Conservation (phyloP, 1,140 invertebrate genomes). For the Pseudoatta argentina region DNA sequence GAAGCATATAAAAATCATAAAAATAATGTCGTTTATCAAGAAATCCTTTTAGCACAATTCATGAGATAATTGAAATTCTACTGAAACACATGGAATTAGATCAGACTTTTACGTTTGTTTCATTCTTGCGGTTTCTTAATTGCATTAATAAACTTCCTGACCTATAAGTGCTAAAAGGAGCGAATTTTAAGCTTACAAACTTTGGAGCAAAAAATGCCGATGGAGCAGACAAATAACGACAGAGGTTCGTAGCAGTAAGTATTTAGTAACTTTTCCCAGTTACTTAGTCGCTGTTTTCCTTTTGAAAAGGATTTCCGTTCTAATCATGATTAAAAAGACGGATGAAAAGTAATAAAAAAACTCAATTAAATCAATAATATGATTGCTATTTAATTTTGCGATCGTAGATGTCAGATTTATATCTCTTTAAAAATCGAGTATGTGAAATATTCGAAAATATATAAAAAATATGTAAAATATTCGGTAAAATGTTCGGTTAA, state of each 20-base stretch:
- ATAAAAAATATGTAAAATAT: neutral
- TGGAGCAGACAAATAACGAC: constrained; percentile 3
- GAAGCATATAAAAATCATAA: neutral
- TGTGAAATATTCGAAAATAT: neutral
- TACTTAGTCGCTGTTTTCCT: neutral
- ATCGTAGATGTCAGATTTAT: neutral
- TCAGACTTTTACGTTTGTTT: constrained; percentile 24
- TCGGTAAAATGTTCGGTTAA: neutral
- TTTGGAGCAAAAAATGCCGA: constrained; percentile 21
- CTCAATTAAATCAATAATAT: neutral
- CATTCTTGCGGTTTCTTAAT: constrained; percentile 23
- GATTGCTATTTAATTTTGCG: constrained; percentile 5
- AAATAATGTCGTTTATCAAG: constrained; percentile 3
- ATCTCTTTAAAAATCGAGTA: neutral
- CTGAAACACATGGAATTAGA: constrained; percentile 15
- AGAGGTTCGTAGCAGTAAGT: constrained; percentile 1
- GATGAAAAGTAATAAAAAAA: constrained; percentile 9
- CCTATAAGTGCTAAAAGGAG: constrained; percentile 2
- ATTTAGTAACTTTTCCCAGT: constrained; percentile 29
- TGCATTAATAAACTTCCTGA: constrained; percentile 34
- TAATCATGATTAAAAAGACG: constrained; percentile 25
- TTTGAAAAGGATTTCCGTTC: constrained; percentile 8
- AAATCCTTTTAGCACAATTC: neutral
- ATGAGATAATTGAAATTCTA: constrained; percentile 18
- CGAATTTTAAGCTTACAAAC: constrained; percentile 21